phyloP scores from a whole-genome alignment of 2,888 invertebrate genomes.

The Silvanus unidentatus region DNA sequence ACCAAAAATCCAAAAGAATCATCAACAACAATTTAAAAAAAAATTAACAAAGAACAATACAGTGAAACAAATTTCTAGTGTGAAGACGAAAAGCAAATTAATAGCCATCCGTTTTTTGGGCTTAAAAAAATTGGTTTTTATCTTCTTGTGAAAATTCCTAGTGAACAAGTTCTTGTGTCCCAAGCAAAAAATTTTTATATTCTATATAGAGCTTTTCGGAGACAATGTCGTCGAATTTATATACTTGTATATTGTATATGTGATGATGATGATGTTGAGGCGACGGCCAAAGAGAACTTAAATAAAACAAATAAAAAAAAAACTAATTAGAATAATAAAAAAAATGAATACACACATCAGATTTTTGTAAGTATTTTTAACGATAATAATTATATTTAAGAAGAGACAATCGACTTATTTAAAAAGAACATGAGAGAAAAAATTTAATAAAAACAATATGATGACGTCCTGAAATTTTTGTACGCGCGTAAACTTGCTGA shows the following conservation, averaged over 20 bases:
- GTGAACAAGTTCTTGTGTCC: no score
- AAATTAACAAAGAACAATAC: no score
- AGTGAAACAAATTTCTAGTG: neutral
- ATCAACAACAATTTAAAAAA: no score
- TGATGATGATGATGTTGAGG: neutral
- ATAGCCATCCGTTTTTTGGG: neutral
- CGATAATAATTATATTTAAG: conserved; percentile 32
- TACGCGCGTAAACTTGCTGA: no score
- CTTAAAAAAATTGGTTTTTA: neutral
- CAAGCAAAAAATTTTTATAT: neutral
- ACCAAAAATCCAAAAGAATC: no score
- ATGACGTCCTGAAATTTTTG: no score
- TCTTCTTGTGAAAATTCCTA: no score
- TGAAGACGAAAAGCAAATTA: neutral
- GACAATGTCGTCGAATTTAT: conserved; percentile 1
- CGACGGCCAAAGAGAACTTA: conserved; percentile 3
- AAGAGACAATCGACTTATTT: conserved; percentile 31
- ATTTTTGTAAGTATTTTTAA: conserved; percentile 30
- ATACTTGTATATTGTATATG: no score
- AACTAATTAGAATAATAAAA: neutral
- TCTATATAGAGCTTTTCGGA: conserved; percentile 3
- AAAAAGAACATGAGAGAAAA: neutral
- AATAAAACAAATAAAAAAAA: conserved; percentile 8
- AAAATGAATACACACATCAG: conserved; percentile 20
- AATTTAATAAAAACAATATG: neutral